phyloP scores from a whole-genome alignment of 2,888 invertebrate genomes.

The Stenolophus ochropezus region DNA sequence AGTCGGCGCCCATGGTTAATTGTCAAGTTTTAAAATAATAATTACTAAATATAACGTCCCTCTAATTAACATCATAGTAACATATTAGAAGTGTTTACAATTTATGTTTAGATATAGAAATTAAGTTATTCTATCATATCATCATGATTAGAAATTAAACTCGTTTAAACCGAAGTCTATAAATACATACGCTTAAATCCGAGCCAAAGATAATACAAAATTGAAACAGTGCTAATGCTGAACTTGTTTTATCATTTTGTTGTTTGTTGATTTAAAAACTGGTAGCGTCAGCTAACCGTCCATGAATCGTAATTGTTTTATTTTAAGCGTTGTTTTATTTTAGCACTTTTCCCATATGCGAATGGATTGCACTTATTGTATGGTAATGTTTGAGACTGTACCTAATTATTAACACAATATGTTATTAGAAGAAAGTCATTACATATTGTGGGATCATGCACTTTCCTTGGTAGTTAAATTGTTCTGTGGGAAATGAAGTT shows the following conservation, averaged over 20 bases:
- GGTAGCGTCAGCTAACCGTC: slow-evolving; percentile 8
- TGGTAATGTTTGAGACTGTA: neutral
- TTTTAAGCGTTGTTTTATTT: slow-evolving; percentile 10
- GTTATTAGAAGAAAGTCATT: neutral
- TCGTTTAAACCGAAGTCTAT: neutral
- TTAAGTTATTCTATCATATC: no score
- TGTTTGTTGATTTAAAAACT: slow-evolving; percentile 36
- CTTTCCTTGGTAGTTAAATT: neutral
- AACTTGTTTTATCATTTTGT: slow-evolving; percentile 13
- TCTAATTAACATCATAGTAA: no score
- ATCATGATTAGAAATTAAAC: neutral
- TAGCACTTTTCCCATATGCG: slow-evolving; percentile 1
- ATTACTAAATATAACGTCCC: no score
- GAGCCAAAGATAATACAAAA: neutral
- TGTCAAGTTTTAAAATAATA: no score
- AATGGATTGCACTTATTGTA: neutral
- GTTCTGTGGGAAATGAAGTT: no score
- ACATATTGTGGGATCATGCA: neutral
- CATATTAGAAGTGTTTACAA: neutral
- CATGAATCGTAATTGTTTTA: slow-evolving; percentile 20
- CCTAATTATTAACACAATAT: neutral
- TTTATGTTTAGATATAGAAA: neutral
- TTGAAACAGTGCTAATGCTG: neutral
- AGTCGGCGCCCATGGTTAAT: no score
- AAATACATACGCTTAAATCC: neutral